A percentile compares a stretch with the other conserved stretches of the same genome.
Conservation (phyloP, 37 sponge, comb jelly and placozoan species). For the Beroe forskalii region DNA sequence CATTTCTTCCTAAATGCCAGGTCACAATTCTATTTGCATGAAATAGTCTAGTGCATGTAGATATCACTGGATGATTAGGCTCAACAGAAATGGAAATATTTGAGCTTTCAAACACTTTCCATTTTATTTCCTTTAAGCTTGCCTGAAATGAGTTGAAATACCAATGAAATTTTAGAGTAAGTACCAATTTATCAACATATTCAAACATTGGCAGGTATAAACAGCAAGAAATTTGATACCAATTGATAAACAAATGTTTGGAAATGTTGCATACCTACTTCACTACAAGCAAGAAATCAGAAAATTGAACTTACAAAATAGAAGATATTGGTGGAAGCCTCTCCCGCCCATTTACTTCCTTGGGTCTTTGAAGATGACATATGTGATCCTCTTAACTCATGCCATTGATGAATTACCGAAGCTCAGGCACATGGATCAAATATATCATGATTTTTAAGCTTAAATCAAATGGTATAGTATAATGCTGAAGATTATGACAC, state of each 20-base stretch:
- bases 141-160: not conserved
- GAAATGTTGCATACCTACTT: too few relatives aligned
- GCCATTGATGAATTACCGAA: too few relatives aligned
- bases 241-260: too few relatives aligned
- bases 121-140: constrained; percentile 25
- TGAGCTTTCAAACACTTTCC: constrained; percentile 37
- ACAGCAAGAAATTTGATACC: too few relatives aligned
- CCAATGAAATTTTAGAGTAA: not conserved
- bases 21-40: constrained; percentile 35
- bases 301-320: constrained; percentile 10
- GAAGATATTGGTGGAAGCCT: constrained; percentile 35
- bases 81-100: not conserved
- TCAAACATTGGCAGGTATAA: too few relatives aligned
- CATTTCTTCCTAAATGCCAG: constrained; percentile 12
- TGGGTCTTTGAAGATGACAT: constrained; percentile 28
- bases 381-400: not conserved
- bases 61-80: constrained; percentile 44
- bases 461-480: too few relatives aligned
- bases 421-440: too few relatives aligned
- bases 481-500: too few relatives aligned
- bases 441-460: too few relatives aligned
- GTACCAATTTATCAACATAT: too few relatives aligned
- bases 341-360: constrained; percentile 40
- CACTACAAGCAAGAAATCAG: not conserved
- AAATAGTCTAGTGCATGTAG: not conserved